These are phyloP conservation scores for Conger conger DNA, from an alignment of 2,113 vertebrate species.

Conservation along the genomic window DNA sequence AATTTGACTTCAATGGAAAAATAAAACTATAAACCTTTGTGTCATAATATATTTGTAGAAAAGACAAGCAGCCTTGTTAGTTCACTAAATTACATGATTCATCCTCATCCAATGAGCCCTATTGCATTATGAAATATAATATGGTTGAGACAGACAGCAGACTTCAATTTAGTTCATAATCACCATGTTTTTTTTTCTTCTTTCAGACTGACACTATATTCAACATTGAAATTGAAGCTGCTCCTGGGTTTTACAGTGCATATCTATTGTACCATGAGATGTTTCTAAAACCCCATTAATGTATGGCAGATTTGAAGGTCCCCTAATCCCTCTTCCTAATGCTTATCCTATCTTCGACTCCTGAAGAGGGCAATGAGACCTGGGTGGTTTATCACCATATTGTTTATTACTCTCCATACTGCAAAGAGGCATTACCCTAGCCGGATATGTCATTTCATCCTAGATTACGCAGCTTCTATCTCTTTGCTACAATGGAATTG, in stretches of 20 bases:
- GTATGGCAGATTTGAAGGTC: conserved; percentile 34
- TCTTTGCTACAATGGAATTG: conserved; percentile 42
- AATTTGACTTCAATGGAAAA: background rate
- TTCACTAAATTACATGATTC: background rate
- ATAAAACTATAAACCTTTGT: background rate
- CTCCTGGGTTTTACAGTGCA: conserved; percentile 19
- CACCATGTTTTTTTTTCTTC: background rate
- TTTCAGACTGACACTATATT: conserved; percentile 1
- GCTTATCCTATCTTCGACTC: conserved; percentile 34
- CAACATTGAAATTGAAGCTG: conserved; percentile 16
- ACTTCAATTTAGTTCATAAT: conserved; percentile 23
- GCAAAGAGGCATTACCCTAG: conserved; percentile 37
- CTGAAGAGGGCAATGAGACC: conserved; percentile 25
- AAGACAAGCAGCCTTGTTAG: background rate
- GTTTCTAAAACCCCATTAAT: conserved; percentile 38
- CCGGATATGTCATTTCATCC: conserved; percentile 38
- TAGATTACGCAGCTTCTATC: conserved; percentile 44
- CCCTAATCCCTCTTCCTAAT: conserved; percentile 47
- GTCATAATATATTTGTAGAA: background rate
- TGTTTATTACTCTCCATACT: conserved; percentile 34
- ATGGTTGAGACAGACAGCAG: background rate
- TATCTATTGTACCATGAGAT: conserved; percentile 28
- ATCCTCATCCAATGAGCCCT: conserved; percentile 12
- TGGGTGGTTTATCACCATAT: conserved; percentile 39
- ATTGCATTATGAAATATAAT: background rate